Evolutionary conservation across 2,797 vertebrate genomes (phyloP), one percentile per base, ranked within the genome.

Genomic region (Orestias chungarensis): DNA sequence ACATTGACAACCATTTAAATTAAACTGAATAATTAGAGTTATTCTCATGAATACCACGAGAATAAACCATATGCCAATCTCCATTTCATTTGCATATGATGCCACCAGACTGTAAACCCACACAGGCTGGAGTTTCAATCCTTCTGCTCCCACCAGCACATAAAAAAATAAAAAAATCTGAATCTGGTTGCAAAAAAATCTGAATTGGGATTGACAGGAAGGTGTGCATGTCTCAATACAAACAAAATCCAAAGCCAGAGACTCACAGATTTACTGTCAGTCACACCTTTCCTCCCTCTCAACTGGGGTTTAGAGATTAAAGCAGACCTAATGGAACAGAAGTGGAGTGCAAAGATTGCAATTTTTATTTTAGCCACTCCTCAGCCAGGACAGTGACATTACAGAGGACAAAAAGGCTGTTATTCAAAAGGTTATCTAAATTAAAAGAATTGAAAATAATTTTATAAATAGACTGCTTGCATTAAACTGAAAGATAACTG

Each of bases 301-400:
- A 68, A 70, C 83, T 87, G 81, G 66, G 68, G 33, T 2, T 54
- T 62, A 31, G 42, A 86, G 76, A 88, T 89, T 82, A 84, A 70
- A 35, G 43, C 7, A 0, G 46, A 74, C 62, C 73, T 86, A 85
- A 87, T 87, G 69, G 75, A 78, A 55, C 46, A 57, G 46, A 73
- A 80, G 76, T 3, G 23, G 46, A 52, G 47, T 31, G 31, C 50
- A 43, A 38, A 70, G 54, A 78, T 62, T 42, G 14, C 76, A 47
- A 14, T 73, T 73, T 55, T 79, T 75, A 64, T 74, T 64, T 33
- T 11, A 42, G 31, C 52, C 27, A 40, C 35, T 47, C 14, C 1
- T 14, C 0, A 4, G 64, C 66, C 25, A 66, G 75, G 57, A 71
- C 62, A 79, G 62, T 40, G 61, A 78, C 73, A 69, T 50, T 74